Base-by-base conservation (phyloP, 2,888 invertebrate genomes). In the Pterobdella sp. region DNA sequence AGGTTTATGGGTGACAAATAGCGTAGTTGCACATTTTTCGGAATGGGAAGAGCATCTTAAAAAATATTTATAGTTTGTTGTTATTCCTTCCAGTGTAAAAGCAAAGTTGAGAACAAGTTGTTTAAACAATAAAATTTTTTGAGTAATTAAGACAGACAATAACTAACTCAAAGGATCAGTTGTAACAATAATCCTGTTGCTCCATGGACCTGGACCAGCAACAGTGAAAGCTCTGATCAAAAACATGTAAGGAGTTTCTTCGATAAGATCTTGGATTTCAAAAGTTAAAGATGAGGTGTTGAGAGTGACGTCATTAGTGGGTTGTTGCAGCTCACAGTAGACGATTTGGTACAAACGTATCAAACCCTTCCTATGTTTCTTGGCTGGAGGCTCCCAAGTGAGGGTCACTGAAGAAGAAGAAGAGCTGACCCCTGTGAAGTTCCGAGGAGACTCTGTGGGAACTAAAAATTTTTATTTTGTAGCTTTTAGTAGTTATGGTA, bases 1-100 rank as follows among this genome's bases (percentile, higher is more conserved):
- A 95, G 91, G 69, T 92, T 91, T 31, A 92, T 91, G 80, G 93
- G 92, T 0, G 93, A 93, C 0, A 94, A 94, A 0, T 95, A 93
- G n/a, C 93, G 91, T 10, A 94, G 93, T 84, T 91, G 90, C 0
- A 96, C 92, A 72, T 91, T 89, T 89, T 92, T 91, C 0, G 96
- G 95, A 0, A 94, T 92, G 78, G 95, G 88, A n/a, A 94, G 93
- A 81, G 94, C 94, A 82, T 94, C 82, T 78, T 14, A 91, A 77
- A 77, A 22, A 32, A 67, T 10, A 32, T 42, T 14, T 22, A 42
- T 14, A 22, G 7, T 42, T 42, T 42, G 22, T 14, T 42, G 49
- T 14, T 22, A 42, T 14, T 14, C 7, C 7, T 14, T 14, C 49
- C 7, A 14, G 7, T 42, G 7, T 42, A 42, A 42, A 42, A 7